Evolutionary conservation across 2,888 invertebrate genomes (phyloP).

Genomic region (Coenonympha arcania): DNA sequence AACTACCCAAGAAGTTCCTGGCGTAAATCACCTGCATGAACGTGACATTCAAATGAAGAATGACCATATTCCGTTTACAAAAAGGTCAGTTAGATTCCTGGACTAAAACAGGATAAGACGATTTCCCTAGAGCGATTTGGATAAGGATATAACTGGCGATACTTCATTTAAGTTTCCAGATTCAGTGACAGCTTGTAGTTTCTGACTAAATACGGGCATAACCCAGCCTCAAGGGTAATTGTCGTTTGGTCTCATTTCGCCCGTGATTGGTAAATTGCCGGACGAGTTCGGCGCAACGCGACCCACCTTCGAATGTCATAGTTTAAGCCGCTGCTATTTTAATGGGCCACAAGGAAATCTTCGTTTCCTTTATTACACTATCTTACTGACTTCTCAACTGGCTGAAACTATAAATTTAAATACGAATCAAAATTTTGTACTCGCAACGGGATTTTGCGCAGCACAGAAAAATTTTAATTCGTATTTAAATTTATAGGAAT

Average conservation of each 20-base stretch:
- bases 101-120: constrained; percentile 8
- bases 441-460: no score
- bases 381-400: neutral
- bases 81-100: no score
- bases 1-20: neutral
- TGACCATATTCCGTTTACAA: no score
- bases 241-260: constrained; percentile 19
- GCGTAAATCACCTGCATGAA: neutral
- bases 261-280: constrained; percentile 38
- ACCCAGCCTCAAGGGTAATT: constrained; percentile 38
- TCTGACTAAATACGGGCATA: constrained; percentile 26
- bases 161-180: constrained; percentile 25
- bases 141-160: no score
- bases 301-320: constrained; percentile 44
- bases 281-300: constrained; percentile 51
- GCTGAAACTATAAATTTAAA: no score
- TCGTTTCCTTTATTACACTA: constrained; percentile 13
- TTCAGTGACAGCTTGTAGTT: constrained; percentile 5
- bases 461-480: no score
- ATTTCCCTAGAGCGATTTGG: no score
- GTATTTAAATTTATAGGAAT: no score
- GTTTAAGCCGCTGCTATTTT: constrained; percentile 26
- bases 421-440: no score
- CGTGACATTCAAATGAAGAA: no score
- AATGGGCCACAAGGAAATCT: constrained; percentile 20